Base-by-base conservation (phyloP, 1,140 invertebrate species). In the Drosophila simulans region DNA sequence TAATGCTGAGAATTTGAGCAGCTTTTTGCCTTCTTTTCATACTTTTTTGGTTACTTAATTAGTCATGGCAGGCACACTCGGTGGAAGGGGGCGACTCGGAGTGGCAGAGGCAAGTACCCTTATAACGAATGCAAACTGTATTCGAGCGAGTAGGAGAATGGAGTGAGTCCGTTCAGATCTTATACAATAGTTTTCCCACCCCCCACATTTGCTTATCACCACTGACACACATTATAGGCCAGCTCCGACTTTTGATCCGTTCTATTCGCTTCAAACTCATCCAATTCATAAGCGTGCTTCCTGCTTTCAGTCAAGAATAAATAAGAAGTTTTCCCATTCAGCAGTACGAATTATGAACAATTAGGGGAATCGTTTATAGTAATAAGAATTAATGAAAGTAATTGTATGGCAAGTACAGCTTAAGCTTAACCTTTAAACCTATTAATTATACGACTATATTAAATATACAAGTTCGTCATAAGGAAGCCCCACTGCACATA, bases 11-110 rank as follows among this genome's bases (percentile, higher is more conserved):
- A 85, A 78, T 74, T 85, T 78, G 79, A 78, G 68, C 52, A 69
- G 64, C 35, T 51, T 51, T 69, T 48, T 46, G 43, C 66, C 46
- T 40, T 52, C 59, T 52, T 65, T 68, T 69, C 51, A 27, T 70
- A 49, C 43, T 65, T 69, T 69, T 85, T 78, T 88, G 82, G 71
- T 76, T 85, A 75, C 69, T 82, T 88, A 85, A 85, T 85, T 85
- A 88, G 82, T 85, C 82, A 85, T 85, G 82, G 78, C 74, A 66
- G 57, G 55, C 68, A 13, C 13, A 22, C 11, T 25, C 13, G 25
- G 10, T 17, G 37, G 58, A 34, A 55, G 27, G 37, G 63, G 17
- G 27, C 25, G 15, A 31, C 3, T 3, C 8, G 37, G 35, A 11
- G 31, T 39, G 59, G 3, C 35, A 39, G n/a, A 17, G 12, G 25